Percentiles rank a stretch among this genome's conserved stretches.
phyloP scores from a whole-genome alignment of 2,113 vertebrate species.

The Heteronetta atricapilla region DNA sequence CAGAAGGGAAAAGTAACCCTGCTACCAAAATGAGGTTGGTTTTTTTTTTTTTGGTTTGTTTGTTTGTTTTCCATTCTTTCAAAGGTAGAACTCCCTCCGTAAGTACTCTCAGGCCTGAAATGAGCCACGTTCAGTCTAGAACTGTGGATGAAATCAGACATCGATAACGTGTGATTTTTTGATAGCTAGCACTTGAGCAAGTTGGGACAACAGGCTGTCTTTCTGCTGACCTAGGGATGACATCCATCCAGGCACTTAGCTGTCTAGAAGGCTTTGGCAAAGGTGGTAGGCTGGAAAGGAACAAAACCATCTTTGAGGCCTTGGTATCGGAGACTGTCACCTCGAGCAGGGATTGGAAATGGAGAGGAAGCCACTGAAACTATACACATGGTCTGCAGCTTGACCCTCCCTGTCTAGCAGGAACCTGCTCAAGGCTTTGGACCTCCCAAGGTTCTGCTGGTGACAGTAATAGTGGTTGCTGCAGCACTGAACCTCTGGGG shows the following conservation, averaged over 20 bases:
- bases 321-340: neutral
- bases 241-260: neutral
- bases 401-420: neutral
- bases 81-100: neutral
- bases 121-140: neutral
- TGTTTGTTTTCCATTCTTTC: neutral
- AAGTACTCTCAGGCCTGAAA: neutral
- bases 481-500: neutral
- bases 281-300: neutral
- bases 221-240: neutral
- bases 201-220: accelerated
- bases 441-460: neutral
- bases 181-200: neutral
- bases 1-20: neutral
- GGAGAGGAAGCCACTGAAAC: neutral
- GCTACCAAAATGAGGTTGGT: neutral
- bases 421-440: neutral
- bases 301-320: neutral
- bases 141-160: no score
- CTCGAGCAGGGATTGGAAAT: neutral
- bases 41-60: no score
- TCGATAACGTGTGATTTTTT: neutral
- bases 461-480: neutral
- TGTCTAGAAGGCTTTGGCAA: neutral
- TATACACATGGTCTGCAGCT: neutral